Percentiles rank a stretch among this genome's conserved stretches.
Conservation (phyloP, 1,140 invertebrate species). For the Pygmarrhopalites habei region DNA sequence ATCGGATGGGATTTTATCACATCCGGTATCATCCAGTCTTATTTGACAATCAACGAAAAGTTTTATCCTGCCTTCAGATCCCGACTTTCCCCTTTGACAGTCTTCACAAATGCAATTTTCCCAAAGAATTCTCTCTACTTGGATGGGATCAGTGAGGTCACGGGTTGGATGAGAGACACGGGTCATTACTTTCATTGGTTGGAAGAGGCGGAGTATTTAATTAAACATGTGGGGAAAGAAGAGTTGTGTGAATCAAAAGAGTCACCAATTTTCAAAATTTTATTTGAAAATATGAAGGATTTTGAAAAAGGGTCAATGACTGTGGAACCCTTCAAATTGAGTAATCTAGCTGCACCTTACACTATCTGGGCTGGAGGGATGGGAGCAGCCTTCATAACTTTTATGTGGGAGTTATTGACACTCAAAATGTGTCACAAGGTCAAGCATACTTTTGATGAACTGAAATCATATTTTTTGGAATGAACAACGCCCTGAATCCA, state of each 20-base stretch:
- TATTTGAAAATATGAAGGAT: too few species aligned
- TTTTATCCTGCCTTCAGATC: background rate
- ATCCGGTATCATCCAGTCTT: background rate
- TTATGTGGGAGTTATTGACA: too few species aligned
- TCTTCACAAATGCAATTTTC: background rate
- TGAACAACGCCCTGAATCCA: too few species aligned
- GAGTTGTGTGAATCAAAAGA: background rate
- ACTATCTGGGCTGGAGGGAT: too few species aligned
- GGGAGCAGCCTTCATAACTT: background rate
- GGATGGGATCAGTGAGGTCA: background rate
- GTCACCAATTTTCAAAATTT: background rate
- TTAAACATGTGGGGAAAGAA: background rate
- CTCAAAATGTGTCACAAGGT: too few species aligned
- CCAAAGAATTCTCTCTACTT: background rate
- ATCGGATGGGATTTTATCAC: constrained; percentile 1
- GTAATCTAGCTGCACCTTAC: too few species aligned
- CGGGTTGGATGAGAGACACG: background rate
- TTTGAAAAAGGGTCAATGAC: too few species aligned
- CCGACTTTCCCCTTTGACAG: background rate
- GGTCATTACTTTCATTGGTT: constrained; percentile 4
- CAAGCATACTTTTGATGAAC: too few species aligned
- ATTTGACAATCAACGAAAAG: background rate
- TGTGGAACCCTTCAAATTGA: too few species aligned
- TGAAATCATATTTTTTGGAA: too few species aligned
- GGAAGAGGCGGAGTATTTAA: background rate